Evolutionary conservation across 2,113 vertebrate species (phyloP).

Genomic region (Brachyhypopomus gauderio): DNA sequence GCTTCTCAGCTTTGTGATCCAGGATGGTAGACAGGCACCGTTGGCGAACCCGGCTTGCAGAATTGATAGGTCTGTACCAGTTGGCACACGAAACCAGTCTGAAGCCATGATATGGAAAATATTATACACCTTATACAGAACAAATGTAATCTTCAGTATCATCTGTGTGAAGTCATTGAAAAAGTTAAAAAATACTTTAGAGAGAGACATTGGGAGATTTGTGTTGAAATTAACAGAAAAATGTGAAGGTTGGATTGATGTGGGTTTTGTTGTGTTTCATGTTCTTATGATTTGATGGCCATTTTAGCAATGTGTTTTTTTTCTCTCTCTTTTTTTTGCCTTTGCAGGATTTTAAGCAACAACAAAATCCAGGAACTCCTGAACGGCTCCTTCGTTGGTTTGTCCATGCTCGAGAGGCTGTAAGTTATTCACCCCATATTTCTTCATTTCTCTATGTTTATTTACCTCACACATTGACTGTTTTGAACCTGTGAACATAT

Average conservation of each 20-base stretch:
- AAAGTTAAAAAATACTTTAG: neutral
- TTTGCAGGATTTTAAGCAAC: constrained; percentile 90
- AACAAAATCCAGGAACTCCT: constrained; percentile 94
- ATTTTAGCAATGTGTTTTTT: neutral
- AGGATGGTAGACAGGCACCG: neutral
- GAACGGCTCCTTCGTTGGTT: constrained; percentile 90
- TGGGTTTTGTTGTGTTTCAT: neutral
- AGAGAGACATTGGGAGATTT: neutral
- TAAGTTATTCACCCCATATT: constrained; percentile 73
- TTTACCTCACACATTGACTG: too few species aligned
- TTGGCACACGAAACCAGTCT: neutral
- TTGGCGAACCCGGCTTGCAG: neutral
- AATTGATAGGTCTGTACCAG: neutral
- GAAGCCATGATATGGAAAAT: neutral
- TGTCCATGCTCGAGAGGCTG: constrained; percentile 90
- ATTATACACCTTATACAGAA: neutral
- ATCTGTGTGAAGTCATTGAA: neutral
- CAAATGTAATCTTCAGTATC: neutral
- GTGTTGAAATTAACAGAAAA: neutral
- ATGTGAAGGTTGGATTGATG: too few species aligned
- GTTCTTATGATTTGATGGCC: neutral
- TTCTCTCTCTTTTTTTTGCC: constrained; percentile 40
- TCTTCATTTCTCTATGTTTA: neutral
- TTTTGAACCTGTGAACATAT: neutral
- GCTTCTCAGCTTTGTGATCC: too few species aligned